Base-by-base conservation (phyloP, 2,888 invertebrate genomes). In the Pollenia labialis region DNA sequence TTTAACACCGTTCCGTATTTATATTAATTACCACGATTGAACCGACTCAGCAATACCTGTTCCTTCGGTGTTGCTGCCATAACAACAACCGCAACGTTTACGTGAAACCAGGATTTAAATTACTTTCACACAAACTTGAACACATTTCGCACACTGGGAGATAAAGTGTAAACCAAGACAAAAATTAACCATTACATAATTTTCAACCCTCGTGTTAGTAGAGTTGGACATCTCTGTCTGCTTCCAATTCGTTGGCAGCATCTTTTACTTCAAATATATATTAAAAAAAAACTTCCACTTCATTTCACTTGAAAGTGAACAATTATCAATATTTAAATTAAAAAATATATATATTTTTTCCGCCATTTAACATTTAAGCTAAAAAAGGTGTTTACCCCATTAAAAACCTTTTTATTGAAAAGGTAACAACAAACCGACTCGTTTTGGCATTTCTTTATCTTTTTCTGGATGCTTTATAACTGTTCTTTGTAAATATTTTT, bases 281-380 rank as follows among this genome's bases (percentile, higher is more conserved):
- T 75, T 75, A 10, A 32, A 32, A 32, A 23, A 23, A 62, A 58
- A 68, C 18, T 60, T 84, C 72, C 52, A 60, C n/a, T 46, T 79
- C 48, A 77, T 72, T 79, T 84, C 72, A 60, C 46, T 52, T 60
- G 23, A 83, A 77, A 83, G 64, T 83, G 77, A 79, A 79, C 84
- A 84, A 68, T 79, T 72, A 84, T 72, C 72, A 52, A 79, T 64
- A 84, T 79, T 84, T 74, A 79, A 79, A 84, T 52, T 69, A 14
- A 48, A 71, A 71, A 76, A 32, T 32, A 6, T 16, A 58, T 46
- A 42, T 18, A 74, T 75, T 76, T 82, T 56, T 82, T 76, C 54
- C 52, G 46, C 56, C 75, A 82, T 82, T 76, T 76, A 76, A 32
- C 75, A 14, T 32, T 32, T 6, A 6, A 32, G 32, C 32, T 23